Conservation (phyloP, 1,140 invertebrate genomes). For the Triops longicaudatus region DNA sequence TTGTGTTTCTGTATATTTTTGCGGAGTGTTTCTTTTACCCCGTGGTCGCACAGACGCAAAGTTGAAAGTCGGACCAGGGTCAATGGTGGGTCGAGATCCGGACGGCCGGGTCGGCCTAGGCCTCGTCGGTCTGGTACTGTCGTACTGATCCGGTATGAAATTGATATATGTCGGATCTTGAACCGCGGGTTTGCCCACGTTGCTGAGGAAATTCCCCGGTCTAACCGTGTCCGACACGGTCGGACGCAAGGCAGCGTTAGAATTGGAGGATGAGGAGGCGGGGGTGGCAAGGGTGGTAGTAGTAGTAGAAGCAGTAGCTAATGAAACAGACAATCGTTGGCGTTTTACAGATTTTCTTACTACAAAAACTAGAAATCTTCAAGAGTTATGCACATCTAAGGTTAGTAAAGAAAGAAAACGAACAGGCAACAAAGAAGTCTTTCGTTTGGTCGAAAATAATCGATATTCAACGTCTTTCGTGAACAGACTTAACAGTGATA, state of each 20-base stretch:
- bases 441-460: no score
- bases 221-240: not conserved
- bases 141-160: not conserved
- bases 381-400: no score
- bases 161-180: constrained; percentile 1
- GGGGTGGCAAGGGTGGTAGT: not conserved
- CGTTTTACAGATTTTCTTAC: no score
- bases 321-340: not conserved
- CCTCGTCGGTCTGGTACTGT: not conserved
- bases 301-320: not conserved
- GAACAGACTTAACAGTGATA: no score
- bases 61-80: not conserved
- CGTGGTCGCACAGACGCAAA: not conserved
- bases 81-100: not conserved
- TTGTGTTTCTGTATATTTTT: not conserved
- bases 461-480: no score
- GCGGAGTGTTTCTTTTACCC: not conserved
- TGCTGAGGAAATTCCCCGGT: not conserved
- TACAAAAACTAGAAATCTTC: no score
- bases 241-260: not conserved
- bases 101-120: not conserved
- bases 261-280: not conserved
- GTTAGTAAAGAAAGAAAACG: no score
- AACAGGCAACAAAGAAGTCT: no score
- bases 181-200: not conserved